A percentile compares a stretch with the other conserved stretches of the same genome.
phyloP scores from a whole-genome alignment of 92 coral and sea anemone genomes.

The Bergia sp. region DNA sequence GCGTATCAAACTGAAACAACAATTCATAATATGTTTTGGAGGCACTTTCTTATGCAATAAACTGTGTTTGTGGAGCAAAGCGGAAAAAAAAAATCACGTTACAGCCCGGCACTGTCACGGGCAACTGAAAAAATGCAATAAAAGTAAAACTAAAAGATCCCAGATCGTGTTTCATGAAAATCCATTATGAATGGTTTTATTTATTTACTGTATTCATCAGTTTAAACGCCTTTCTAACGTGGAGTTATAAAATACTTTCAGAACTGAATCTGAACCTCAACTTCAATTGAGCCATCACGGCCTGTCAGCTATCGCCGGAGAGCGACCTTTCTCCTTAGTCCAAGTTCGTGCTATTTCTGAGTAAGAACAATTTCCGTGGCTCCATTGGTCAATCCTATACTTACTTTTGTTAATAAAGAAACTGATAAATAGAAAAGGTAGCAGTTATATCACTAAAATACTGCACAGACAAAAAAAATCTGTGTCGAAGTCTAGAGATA shows the following conservation, averaged over 20 bases:
- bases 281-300: background rate
- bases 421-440: background rate
- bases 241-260: background rate
- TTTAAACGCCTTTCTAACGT: background rate
- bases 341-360: background rate
- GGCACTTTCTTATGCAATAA: background rate
- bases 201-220: background rate
- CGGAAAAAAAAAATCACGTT: slow-evolving; percentile 17
- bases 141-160: background rate
- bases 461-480: background rate
- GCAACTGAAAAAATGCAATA: slow-evolving; percentile 22
- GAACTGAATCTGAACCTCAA: background rate
- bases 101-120: slow-evolving; percentile 26
- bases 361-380: background rate
- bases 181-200: background rate
- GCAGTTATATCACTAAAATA: background rate
- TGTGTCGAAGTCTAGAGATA: background rate
- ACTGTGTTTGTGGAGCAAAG: background rate
- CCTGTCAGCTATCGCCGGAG: background rate
- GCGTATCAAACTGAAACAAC: background rate
- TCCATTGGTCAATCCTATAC: background rate
- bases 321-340: background rate
- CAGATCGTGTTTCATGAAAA: background rate
- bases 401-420: background rate
- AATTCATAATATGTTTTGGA: background rate